A percentile compares a stretch with the other conserved stretches of the same genome.
Conservation (phyloP, 2,113 vertebrate genomes). For the Ammodytes dubius region DNA sequence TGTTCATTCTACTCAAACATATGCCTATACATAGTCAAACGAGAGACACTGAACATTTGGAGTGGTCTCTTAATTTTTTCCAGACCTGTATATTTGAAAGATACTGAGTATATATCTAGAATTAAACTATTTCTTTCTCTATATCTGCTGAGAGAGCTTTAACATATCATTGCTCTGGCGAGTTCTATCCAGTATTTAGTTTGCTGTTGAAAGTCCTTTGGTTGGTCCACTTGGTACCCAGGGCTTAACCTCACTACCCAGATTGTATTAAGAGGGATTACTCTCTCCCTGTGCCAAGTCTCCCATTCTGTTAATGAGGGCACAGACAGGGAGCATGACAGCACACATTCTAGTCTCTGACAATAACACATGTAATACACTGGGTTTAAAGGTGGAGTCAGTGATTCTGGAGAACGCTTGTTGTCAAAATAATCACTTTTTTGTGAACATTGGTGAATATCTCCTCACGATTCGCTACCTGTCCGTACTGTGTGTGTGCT, state of each 20-base stretch:
- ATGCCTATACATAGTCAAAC: too few species aligned
- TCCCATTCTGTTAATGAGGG: slow-evolving; percentile 42
- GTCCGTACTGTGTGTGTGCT: too few species aligned
- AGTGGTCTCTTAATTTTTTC: too few species aligned
- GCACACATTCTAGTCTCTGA: slow-evolving; percentile 1
- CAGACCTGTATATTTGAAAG: background rate
- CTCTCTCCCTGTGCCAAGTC: slow-evolving; percentile 38
- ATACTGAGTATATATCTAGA: background rate
- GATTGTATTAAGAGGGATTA: slow-evolving; percentile 74
- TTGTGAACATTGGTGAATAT: too few species aligned
- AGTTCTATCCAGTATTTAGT: slow-evolving; percentile 7
- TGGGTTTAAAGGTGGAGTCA: background rate
- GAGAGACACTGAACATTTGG: too few species aligned
- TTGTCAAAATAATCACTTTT: too few species aligned
- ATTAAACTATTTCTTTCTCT: background rate
- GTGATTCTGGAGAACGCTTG: too few species aligned
- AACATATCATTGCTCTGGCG: background rate
- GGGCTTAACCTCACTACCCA: slow-evolving; percentile 68
- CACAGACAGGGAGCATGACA: background rate
- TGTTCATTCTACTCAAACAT: too few species aligned
- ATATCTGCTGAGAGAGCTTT: background rate
- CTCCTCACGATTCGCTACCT: too few species aligned
- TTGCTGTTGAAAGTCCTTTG: slow-evolving; percentile 16
- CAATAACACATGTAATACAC: background rate
- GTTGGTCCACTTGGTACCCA: slow-evolving; percentile 49